Percentiles rank a stretch among this genome's conserved stretches.
Evolutionary conservation across 2,113 vertebrate species (phyloP).

Genomic region (Thunnus thynnus): DNA sequence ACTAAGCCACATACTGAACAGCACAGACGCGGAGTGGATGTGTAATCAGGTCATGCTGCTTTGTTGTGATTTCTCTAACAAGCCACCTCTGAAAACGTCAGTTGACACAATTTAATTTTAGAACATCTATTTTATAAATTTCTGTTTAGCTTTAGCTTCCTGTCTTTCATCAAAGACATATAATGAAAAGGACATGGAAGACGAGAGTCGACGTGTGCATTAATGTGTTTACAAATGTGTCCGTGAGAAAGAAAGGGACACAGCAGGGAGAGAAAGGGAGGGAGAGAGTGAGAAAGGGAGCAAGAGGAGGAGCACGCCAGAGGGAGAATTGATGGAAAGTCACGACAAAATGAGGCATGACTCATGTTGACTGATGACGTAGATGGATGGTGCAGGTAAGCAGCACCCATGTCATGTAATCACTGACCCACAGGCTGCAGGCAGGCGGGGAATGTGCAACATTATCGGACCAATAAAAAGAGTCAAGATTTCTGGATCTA

Average conservation of each 20-base stretch:
- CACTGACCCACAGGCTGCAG: slow-evolving; percentile 29
- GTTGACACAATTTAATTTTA: not conserved
- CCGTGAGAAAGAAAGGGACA: slow-evolving; percentile 12
- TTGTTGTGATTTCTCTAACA: slow-evolving; percentile 34
- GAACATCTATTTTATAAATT: not conserved
- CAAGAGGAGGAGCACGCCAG: slow-evolving; percentile 12
- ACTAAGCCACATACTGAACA: slow-evolving; percentile 39
- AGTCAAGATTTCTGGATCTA: slow-evolving; percentile 22
- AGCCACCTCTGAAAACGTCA: slow-evolving; percentile 18
- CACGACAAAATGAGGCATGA: slow-evolving; percentile 66
- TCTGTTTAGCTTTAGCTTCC: not conserved
- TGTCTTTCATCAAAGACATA: slow-evolving; percentile 8
- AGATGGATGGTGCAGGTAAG: slow-evolving; percentile 53
- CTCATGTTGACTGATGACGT: slow-evolving; percentile 66
- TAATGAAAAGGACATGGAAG: slow-evolving; percentile 2
- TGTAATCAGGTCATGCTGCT: slow-evolving; percentile 69
- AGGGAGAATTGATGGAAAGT: slow-evolving; percentile 35
- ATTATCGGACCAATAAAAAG: slow-evolving; percentile 18
- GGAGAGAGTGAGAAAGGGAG: not conserved
- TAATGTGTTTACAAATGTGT: slow-evolving; percentile 19
- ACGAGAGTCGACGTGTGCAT: not conserved
- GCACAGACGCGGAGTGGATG: slow-evolving; percentile 4
- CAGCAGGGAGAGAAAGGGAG: not conserved
- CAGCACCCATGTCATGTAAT: slow-evolving; percentile 18
- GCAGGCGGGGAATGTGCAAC: not conserved